phyloP scores from a whole-genome alignment of 1,140 invertebrate genomes.

The Drosophila orosa region DNA sequence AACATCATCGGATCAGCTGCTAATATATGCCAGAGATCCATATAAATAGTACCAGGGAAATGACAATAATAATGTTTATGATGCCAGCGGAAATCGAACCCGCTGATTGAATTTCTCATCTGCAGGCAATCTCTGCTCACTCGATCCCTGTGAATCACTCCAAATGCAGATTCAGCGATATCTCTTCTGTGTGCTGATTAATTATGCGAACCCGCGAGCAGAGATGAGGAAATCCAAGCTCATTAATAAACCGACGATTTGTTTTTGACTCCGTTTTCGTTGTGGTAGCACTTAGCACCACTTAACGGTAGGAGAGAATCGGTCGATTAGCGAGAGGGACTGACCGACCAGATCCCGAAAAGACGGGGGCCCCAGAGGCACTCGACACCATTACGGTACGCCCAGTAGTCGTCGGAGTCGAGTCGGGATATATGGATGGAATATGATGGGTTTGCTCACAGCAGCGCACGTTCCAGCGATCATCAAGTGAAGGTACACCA shows the following conservation, averaged over 20 bases:
- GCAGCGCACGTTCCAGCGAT: slow-evolving; percentile 25
- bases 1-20: slow-evolving; percentile 65
- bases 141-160: slow-evolving; percentile 23
- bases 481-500: slow-evolving; percentile 10
- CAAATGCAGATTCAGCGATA: slow-evolving; percentile 22
- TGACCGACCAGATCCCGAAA: slow-evolving; percentile 21
- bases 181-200: slow-evolving; percentile 33
- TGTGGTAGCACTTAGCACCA: slow-evolving; percentile 59
- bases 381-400: slow-evolving; percentile 50
- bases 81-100: slow-evolving; percentile 59
- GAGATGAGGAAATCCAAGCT: slow-evolving; percentile 14
- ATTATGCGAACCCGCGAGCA: slow-evolving; percentile 35
- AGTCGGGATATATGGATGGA: slow-evolving; percentile 1
- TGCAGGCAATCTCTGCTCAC: neutral
- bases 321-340: slow-evolving; percentile 46
- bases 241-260: slow-evolving; percentile 46
- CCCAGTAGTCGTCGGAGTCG: slow-evolving; percentile 39
- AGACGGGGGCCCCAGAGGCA: slow-evolving; percentile 25
- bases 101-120: slow-evolving; percentile 31
- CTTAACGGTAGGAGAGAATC: slow-evolving; percentile 68
- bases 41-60: slow-evolving; percentile 8
- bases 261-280: slow-evolving; percentile 35
- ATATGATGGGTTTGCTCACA: slow-evolving; percentile 18
- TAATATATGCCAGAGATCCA: slow-evolving; percentile 28
- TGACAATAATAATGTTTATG: slow-evolving; percentile 51